Conservation (phyloP, 1,140 invertebrate genomes). For the Venturia canescens region DNA sequence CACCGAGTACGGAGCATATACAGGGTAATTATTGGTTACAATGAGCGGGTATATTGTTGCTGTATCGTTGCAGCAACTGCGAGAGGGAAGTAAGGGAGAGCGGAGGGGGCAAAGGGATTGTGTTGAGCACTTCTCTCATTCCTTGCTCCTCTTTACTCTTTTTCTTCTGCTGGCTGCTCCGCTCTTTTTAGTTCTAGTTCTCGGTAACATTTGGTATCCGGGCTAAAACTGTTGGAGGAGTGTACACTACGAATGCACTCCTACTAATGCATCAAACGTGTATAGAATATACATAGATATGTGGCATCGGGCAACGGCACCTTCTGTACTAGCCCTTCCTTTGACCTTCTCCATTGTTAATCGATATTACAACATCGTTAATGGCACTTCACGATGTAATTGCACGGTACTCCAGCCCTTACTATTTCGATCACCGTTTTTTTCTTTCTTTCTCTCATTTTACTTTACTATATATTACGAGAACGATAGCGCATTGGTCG, state of each 20-base stretch:
- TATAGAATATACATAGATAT: background rate
- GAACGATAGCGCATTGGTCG: background rate
- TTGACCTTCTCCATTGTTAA: constrained; percentile 47
- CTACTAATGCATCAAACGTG: background rate
- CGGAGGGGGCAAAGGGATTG: background rate
- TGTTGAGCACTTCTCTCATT: constrained; percentile 21
- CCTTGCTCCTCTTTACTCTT: background rate
- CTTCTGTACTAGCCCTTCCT: constrained; percentile 45
- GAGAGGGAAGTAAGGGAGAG: background rate
- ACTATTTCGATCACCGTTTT: constrained; percentile 38
- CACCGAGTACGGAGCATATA: constrained; percentile 58
- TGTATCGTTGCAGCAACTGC: constrained; percentile 31
- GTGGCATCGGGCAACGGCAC: constrained; percentile 1
- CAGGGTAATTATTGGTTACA: constrained; percentile 72
- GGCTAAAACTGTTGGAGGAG: constrained; percentile 46
- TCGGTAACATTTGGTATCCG: constrained; percentile 72
- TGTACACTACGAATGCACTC: constrained; percentile 42
- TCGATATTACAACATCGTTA: constrained; percentile 66
- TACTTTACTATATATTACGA: background rate
- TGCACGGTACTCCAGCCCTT: constrained; percentile 53
- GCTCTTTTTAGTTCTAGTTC: constrained; percentile 64
- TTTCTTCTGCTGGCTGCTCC: background rate
- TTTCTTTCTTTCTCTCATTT: constrained; percentile 32
- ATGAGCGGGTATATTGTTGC: constrained; percentile 56
- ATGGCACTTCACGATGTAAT: constrained; percentile 67